These are phyloP conservation scores for Drosophila mojavensis DNA, from an alignment of 1,140 invertebrate genomes.

Conservation along the genomic window DNA sequence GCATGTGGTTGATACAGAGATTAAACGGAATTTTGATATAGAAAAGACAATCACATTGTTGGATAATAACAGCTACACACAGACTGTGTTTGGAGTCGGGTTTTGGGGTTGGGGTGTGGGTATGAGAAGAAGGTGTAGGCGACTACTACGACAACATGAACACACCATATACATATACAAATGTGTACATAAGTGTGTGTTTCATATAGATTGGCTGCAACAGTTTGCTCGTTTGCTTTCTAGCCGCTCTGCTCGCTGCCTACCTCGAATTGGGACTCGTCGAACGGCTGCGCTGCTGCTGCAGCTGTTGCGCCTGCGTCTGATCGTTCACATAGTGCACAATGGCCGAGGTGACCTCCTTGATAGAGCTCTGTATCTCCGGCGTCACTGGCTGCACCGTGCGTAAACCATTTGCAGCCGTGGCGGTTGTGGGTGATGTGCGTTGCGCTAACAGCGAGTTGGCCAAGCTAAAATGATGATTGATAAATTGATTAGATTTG, in stretches of 20 bases:
- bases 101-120: background rate
- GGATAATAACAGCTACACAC: conserved; percentile 40
- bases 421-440: conserved; percentile 59
- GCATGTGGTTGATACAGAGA: background rate
- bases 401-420: conserved; percentile 46
- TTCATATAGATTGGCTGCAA: conserved; percentile 27
- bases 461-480: conserved; percentile 85
- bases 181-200: background rate
- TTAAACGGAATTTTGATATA: background rate
- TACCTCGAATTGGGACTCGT: conserved; percentile 84
- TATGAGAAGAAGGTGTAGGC: conserved; percentile 1
- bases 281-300: conserved; percentile 82
- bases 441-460: conserved; percentile 86
- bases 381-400: conserved; percentile 85
- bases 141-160: conserved; percentile 37
- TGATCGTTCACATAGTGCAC: conserved; percentile 94
- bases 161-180: background rate
- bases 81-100: background rate
- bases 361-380: conserved; percentile 95
- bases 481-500: background rate
- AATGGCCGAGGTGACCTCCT: conserved; percentile 96
- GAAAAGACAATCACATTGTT: background rate
- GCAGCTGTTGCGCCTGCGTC: conserved; percentile 51
- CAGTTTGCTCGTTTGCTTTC: conserved; percentile 8
- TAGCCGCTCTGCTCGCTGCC: conserved; percentile 40